Evolutionary conservation across 1,140 invertebrate species (phyloP).

Genomic region (Steinernema feltiae): DNA sequence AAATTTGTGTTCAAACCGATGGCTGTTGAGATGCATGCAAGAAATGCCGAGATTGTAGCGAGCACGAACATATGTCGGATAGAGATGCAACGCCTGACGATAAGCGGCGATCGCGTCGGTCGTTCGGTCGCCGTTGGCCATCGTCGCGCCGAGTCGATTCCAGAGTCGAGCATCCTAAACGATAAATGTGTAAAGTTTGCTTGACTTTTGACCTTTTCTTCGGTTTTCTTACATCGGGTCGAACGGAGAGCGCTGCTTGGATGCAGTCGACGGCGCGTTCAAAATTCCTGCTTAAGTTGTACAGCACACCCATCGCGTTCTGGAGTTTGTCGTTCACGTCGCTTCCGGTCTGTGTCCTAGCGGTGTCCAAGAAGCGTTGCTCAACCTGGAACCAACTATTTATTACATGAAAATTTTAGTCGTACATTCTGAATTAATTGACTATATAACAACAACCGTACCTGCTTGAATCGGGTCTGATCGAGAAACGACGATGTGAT

Average conservation of each 20-base stretch:
- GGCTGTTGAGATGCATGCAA: slow-evolving; percentile 88
- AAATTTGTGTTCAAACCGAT: slow-evolving; percentile 65
- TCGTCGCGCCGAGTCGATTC: slow-evolving; percentile 91
- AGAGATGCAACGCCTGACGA: slow-evolving; percentile 77
- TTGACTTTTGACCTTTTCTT: slow-evolving; percentile 37
- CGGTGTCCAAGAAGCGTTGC: slow-evolving; percentile 74
- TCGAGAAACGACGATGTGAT: not conserved
- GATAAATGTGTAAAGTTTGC: too few species aligned
- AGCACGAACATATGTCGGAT: slow-evolving; percentile 89
- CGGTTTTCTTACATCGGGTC: slow-evolving; percentile 65
- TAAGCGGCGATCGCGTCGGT: slow-evolving; percentile 95
- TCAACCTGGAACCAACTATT: slow-evolving; percentile 63
- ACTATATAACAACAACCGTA: slow-evolving; percentile 27
- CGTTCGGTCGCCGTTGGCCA: slow-evolving; percentile 87
- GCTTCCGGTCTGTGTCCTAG: slow-evolving; percentile 69
- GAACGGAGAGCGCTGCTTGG: slow-evolving; percentile 74
- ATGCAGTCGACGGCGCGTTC: slow-evolving; percentile 95
- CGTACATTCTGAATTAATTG: too few species aligned
- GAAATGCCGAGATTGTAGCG: slow-evolving; percentile 95
- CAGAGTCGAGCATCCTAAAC: slow-evolving; percentile 81
- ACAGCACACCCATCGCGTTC: slow-evolving; percentile 85
- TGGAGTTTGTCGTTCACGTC: slow-evolving; percentile 85
- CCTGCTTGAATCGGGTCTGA: not conserved
- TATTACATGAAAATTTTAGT: slow-evolving; percentile 17
- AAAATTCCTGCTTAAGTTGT: slow-evolving; percentile 86